These are phyloP conservation scores for Sinohyriopsis cumingii DNA, from an alignment of 2,888 invertebrate species.

Conservation along the genomic window DNA sequence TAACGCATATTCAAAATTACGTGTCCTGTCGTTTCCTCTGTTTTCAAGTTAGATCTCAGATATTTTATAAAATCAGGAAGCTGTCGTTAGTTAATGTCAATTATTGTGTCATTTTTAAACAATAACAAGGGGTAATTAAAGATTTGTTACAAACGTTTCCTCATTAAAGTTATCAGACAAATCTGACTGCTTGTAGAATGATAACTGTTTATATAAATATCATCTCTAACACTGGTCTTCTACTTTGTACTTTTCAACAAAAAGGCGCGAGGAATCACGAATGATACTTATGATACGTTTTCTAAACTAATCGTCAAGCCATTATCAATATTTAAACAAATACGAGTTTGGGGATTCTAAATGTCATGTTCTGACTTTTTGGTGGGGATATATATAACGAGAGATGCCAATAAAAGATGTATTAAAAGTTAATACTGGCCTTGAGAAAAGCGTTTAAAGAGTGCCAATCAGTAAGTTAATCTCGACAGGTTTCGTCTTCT, in stretches of 20 bases:
- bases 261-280: slow-evolving; percentile 21
- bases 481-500: slow-evolving; percentile 42
- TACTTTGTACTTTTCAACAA: no score
- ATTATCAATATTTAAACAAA: slow-evolving; percentile 32
- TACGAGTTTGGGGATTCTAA: slow-evolving; percentile 50
- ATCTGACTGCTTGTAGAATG: no score
- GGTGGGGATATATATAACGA: slow-evolving; percentile 39
- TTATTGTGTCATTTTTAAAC: slow-evolving; percentile 25
- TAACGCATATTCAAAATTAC: slow-evolving; percentile 54
- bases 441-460: slow-evolving; percentile 34
- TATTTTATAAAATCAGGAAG: slow-evolving; percentile 86
- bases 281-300: slow-evolving; percentile 31
- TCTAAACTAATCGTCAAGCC: slow-evolving; percentile 32
- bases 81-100: slow-evolving; percentile 1
- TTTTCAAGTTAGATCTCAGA: slow-evolving; percentile 90
- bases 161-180: slow-evolving; percentile 11
- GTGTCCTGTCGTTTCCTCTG: slow-evolving; percentile 75
- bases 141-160: neutral
- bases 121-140: neutral
- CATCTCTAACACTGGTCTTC: no score
- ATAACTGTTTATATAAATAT: no score
- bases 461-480: slow-evolving; percentile 36
- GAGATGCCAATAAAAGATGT: slow-evolving; percentile 42
- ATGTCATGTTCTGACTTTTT: slow-evolving; percentile 48
- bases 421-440: slow-evolving; percentile 37